Conservation (phyloP, 2,888 invertebrate species). For the Coelogynopora nodosa region DNA sequence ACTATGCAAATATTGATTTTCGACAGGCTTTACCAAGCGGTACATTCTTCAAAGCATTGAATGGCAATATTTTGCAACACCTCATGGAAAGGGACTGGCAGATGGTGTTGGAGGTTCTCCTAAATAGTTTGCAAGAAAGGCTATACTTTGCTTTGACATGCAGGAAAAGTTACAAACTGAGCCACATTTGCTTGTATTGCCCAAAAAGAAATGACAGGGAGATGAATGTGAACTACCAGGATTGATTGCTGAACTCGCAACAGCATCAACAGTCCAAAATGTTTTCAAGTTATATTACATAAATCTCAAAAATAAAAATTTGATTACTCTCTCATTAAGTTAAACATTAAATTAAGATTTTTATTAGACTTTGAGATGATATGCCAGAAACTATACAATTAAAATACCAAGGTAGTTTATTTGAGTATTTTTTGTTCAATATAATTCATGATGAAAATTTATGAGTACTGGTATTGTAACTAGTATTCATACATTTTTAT, state of each 20-base stretch:
- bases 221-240: conserved; percentile 19
- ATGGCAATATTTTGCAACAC: conserved; percentile 26
- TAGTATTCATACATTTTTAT: not conserved
- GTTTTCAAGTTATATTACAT: conserved; percentile 8
- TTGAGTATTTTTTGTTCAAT: too few relatives aligned
- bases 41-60: conserved; percentile 18
- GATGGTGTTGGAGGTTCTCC: conserved; percentile 13
- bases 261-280: conserved; percentile 10
- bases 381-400: too few relatives aligned
- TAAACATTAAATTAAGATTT: too few relatives aligned
- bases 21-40: not conserved
- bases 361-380: too few relatives aligned
- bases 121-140: not conserved
- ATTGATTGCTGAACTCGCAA: conserved; percentile 5
- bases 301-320: conserved; percentile 12
- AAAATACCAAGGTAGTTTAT: too few relatives aligned
- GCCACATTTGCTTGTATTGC: conserved; percentile 5
- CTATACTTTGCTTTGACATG: not conserved
- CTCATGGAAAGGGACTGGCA: not conserved
- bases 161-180: not conserved
- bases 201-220: conserved; percentile 18
- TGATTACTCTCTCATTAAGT: conserved; percentile 7
- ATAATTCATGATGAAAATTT: too few relatives aligned
- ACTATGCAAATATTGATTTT: conserved; percentile 5
- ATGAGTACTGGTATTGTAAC: too few relatives aligned